phyloP scores from a whole-genome alignment of 2,797 vertebrate genomes.

The Lerista edwardsae region DNA sequence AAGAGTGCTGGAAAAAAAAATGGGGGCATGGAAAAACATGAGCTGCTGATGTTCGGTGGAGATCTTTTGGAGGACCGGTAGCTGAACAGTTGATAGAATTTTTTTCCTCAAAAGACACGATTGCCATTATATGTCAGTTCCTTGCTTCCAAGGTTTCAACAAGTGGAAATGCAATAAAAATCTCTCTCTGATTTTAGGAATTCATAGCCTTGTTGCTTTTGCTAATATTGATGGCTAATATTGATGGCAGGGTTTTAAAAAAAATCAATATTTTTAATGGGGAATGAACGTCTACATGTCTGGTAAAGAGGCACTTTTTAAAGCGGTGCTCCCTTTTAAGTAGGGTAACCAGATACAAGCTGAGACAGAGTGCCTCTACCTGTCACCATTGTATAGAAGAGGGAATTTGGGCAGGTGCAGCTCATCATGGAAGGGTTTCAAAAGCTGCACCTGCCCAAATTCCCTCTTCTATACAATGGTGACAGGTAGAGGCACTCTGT shows the following conservation, averaged over 20 bases:
- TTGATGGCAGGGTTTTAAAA: background rate
- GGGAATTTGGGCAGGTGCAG: too few relatives aligned
- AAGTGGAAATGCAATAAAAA: background rate
- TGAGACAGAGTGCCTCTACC: too few relatives aligned
- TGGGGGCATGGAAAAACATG: rapidly evolving
- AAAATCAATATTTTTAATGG: slow-evolving; percentile 12
- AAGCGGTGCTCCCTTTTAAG: too few relatives aligned
- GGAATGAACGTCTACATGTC: background rate
- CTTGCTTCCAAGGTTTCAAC: slow-evolving; percentile 13
- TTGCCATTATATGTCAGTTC: background rate
- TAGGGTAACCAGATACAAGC: too few relatives aligned
- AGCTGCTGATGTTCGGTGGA: background rate
- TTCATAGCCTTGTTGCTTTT: slow-evolving; percentile 13
- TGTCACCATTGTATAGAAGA: too few relatives aligned
- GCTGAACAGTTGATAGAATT: rapidly evolving
- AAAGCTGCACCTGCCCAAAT: too few relatives aligned
- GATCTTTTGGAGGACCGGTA: background rate
- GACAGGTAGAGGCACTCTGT: too few relatives aligned
- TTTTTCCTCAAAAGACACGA: background rate
- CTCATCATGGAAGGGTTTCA: too few relatives aligned
- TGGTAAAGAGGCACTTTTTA: too few relatives aligned
- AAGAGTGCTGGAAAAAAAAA: background rate
- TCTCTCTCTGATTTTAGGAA: slow-evolving; percentile 20
- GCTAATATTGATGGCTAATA: slow-evolving; percentile 11
- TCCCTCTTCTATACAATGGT: too few relatives aligned